Conservation (phyloP, 2,113 vertebrate genomes). For the Gambusia holbrooki region DNA sequence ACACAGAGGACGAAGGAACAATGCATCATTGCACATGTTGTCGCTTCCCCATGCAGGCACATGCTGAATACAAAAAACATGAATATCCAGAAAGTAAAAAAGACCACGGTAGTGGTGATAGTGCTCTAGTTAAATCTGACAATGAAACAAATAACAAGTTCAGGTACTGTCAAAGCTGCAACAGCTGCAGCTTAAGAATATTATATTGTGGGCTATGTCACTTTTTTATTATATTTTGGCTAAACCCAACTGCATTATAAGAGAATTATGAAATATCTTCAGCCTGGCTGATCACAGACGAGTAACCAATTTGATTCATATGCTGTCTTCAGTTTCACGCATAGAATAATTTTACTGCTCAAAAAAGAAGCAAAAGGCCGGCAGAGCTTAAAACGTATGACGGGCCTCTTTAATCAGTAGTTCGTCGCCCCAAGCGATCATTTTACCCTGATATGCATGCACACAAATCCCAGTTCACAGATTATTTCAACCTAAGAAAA, state of each 20-base stretch:
- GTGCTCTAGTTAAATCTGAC: conserved; percentile 20
- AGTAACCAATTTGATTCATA: too few relatives aligned
- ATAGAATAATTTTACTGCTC: too few relatives aligned
- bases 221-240: not conserved
- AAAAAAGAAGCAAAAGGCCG: too few relatives aligned
- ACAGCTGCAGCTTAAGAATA: not conserved
- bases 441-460: too few relatives aligned
- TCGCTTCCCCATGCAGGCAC: conserved; percentile 24
- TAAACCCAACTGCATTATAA: not conserved
- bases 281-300: too few relatives aligned
- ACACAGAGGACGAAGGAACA: conserved; percentile 54
- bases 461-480: too few relatives aligned
- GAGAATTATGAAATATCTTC: not conserved
- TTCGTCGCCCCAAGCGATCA: too few relatives aligned
- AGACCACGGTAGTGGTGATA: conserved; percentile 5
- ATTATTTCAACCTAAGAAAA: too few relatives aligned
- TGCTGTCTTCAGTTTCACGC: too few relatives aligned
- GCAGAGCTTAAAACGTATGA: too few relatives aligned
- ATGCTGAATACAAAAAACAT: conserved; percentile 7
- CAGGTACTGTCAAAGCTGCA: not conserved
- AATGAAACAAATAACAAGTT: not conserved
- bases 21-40: conserved; percentile 56
- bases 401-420: too few relatives aligned
- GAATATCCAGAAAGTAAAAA: conserved; percentile 29
- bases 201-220: not conserved